These are phyloP conservation scores for Oriolus oriolus DNA, from an alignment of 2,113 vertebrate genomes.

Conservation along the genomic window DNA sequence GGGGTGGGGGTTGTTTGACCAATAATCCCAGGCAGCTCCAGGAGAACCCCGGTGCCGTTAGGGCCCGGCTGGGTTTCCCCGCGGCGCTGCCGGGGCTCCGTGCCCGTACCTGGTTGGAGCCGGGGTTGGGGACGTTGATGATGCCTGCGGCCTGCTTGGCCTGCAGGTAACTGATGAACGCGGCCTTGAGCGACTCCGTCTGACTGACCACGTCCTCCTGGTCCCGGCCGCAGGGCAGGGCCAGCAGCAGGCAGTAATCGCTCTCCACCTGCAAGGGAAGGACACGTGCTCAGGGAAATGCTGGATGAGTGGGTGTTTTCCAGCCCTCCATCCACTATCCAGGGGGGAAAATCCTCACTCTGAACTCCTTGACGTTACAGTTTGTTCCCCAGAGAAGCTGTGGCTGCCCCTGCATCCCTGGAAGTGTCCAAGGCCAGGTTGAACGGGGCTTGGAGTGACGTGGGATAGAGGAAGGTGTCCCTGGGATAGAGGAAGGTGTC, in stretches of 20 bases:
- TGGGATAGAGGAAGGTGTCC: not conserved
- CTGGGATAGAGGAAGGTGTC: not conserved
- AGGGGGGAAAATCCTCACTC: not conserved
- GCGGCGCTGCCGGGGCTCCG: fast-evolving
- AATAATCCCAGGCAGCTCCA: not conserved
- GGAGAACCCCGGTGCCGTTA: too few relatives aligned
- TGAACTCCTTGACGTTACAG: not conserved
- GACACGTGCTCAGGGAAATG: not conserved
- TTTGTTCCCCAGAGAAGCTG: not conserved
- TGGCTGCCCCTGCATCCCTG: not conserved
- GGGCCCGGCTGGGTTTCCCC: fast-evolving
- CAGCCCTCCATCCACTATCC: not conserved
- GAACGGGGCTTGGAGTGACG: too few relatives aligned
- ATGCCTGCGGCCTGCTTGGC: conserved; percentile 97
- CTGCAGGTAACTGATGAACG: conserved; percentile 98
- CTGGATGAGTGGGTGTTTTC: not conserved
- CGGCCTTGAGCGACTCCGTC: conserved; percentile 93
- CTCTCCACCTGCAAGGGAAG: conserved; percentile 83
- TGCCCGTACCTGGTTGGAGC: conserved; percentile 88
- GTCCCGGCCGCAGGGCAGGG: conserved; percentile 94
- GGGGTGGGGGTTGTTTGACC: not conserved
- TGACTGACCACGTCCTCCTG: conserved; percentile 94
- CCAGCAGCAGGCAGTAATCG: conserved; percentile 94
- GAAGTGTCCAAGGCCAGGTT: not conserved
- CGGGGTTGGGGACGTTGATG: conserved; percentile 97